These are phyloP conservation scores for Akabosia matsudoensis DNA, from an alignment of 1,140 invertebrate genomes.

Conservation along the genomic window DNA sequence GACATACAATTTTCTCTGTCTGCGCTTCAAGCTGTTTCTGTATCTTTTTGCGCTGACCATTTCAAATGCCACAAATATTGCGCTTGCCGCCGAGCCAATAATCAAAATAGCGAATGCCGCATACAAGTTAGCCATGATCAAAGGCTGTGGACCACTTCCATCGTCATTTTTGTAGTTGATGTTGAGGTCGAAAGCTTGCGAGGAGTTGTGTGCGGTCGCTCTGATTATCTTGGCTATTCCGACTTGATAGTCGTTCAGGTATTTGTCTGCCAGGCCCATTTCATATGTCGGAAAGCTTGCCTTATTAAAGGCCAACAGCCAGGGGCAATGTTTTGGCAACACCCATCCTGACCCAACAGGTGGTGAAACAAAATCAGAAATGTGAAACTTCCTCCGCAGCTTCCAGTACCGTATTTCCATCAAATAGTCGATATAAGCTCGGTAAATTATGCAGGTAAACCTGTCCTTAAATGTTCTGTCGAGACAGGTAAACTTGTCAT, in stretches of 20 bases:
- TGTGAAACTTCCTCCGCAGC: constrained; percentile 32
- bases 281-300: constrained; percentile 31
- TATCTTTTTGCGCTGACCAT: not conserved
- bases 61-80: not conserved
- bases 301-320: constrained; percentile 29
- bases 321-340: constrained; percentile 40
- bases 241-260: constrained; percentile 36
- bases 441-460: constrained; percentile 43
- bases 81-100: constrained; percentile 26
- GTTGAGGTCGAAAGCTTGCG: constrained; percentile 37
- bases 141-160: not conserved
- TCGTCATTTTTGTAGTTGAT: constrained; percentile 32
- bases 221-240: constrained; percentile 15
- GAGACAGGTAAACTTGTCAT: constrained; percentile 41
- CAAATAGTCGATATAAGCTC: constrained; percentile 44
- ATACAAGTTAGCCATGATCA: constrained; percentile 35
- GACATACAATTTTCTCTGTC: not conserved
- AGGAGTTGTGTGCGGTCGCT: constrained; percentile 27
- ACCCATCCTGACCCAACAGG: constrained; percentile 45
- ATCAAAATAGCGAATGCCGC: constrained; percentile 35
- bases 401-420: constrained; percentile 42
- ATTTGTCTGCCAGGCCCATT: constrained; percentile 41
- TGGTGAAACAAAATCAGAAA: constrained; percentile 44
- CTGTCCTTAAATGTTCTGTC: constrained; percentile 30
- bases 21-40: not conserved